phyloP scores from a whole-genome alignment of 2,113 vertebrate species.

The Suricata suricatta region DNA sequence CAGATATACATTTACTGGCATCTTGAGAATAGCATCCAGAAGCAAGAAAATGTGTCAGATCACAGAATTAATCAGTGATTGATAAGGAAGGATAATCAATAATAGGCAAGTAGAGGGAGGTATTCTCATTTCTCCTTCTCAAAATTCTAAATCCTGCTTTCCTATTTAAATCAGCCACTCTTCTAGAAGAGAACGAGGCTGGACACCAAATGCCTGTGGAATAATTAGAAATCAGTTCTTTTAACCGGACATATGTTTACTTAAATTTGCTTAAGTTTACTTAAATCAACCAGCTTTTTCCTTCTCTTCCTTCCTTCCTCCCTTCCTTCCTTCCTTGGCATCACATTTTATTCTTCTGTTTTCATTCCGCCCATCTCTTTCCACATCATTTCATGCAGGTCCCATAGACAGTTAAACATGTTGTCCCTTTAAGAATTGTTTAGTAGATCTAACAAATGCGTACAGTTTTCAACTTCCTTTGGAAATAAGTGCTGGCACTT shows the following conservation, averaged over 20 bases:
- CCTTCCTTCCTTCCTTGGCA: accelerated
- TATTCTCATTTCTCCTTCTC: neutral
- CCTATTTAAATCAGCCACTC: neutral
- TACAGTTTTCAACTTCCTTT: neutral
- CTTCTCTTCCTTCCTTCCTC: neutral
- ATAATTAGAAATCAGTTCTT: neutral
- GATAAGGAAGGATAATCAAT: neutral
- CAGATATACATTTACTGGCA: neutral
- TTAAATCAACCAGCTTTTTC: neutral
- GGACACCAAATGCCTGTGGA: neutral
- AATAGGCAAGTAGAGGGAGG: neutral
- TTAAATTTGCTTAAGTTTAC: neutral
- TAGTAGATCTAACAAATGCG: neutral
- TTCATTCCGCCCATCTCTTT: neutral
- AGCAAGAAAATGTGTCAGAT: neutral
- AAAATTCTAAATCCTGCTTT: neutral
- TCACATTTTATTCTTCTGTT: neutral
- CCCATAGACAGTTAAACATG: neutral
- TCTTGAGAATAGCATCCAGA: neutral
- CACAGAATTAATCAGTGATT: neutral
- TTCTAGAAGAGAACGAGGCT: neutral
- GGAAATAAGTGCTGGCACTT: neutral
- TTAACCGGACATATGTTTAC: neutral
- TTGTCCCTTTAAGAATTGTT: neutral
- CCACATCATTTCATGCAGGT: neutral